Percentiles rank a stretch among this genome's conserved stretches.
These are phyloP conservation scores for cat (Felis catus) DNA, from an alignment of 2,113 vertebrate species.

Conservation along the genomic window DNA sequence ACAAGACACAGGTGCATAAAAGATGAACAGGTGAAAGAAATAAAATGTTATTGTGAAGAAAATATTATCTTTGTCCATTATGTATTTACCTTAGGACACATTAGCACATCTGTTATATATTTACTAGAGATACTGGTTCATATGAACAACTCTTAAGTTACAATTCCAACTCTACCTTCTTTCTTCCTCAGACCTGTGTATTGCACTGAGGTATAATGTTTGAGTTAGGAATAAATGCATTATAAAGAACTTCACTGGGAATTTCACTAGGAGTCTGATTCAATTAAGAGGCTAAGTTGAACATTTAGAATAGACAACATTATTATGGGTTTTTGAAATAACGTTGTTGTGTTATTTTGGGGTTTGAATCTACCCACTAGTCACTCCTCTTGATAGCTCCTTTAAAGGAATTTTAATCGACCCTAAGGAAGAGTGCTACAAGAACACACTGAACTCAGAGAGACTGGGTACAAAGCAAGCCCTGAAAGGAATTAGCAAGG, in stretches of 20 bases:
- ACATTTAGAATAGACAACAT: neutral
- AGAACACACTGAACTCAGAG: neutral
- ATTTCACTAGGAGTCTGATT: neutral
- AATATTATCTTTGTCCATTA: constrained; percentile 81
- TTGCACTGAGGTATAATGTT: neutral
- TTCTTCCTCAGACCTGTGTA: neutral
- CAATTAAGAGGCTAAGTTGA: neutral
- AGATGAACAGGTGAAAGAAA: constrained; percentile 84
- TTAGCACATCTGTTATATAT: constrained; percentile 81
- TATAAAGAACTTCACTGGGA: neutral
- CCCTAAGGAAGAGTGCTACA: accelerated
- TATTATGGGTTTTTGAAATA: neutral
- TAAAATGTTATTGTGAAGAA: constrained; percentile 81
- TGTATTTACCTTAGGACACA: constrained; percentile 78
- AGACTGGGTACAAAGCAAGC: neutral
- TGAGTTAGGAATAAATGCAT: neutral
- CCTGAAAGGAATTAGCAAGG: neutral
- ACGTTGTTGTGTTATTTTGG: neutral
- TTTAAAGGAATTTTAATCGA: neutral
- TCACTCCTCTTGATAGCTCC: neutral
- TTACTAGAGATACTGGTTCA: constrained; percentile 63
- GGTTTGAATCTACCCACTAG: neutral
- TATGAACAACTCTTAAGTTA: constrained; percentile 49
- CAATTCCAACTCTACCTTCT: constrained; percentile 7
- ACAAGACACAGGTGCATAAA: constrained; percentile 82